phyloP scores from a whole-genome alignment of 2,888 invertebrate species.

The Anthophora plumipes region DNA sequence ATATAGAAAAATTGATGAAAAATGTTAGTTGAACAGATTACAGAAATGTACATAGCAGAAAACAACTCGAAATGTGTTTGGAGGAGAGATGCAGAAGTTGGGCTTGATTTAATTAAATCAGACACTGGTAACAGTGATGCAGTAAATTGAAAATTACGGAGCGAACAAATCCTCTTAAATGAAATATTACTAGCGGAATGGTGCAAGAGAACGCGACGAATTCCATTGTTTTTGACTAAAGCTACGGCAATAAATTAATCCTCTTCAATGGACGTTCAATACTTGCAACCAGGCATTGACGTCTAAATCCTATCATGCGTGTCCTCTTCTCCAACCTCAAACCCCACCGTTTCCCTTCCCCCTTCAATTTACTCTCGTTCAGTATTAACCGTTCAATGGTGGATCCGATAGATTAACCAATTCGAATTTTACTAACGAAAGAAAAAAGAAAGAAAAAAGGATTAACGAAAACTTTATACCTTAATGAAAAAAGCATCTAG shows the following conservation, averaged over 20 bases:
- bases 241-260: constrained; percentile 56
- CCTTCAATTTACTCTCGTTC: neutral
- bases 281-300: constrained; percentile 22
- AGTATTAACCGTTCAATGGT: neutral
- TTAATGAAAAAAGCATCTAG: neutral
- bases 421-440: neutral
- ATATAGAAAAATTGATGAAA: neutral
- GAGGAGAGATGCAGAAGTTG: constrained; percentile 15
- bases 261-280: constrained; percentile 38
- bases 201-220: constrained; percentile 14
- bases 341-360: neutral
- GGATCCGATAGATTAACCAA: constrained; percentile 6
- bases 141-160: constrained; percentile 59
- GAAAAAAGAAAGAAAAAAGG: no score
- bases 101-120: constrained; percentile 54
- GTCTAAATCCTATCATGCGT: constrained; percentile 37
- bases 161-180: constrained; percentile 60
- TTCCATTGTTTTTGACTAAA: constrained; percentile 57
- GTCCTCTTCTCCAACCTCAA: neutral
- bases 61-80: neutral
- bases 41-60: neutral
- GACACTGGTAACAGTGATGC: constrained; percentile 28
- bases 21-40: neutral
- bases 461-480: neutral
- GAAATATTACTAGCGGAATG: constrained; percentile 36